Base-by-base conservation (phyloP, 2,888 invertebrate species). In the Hipparchia semele region DNA sequence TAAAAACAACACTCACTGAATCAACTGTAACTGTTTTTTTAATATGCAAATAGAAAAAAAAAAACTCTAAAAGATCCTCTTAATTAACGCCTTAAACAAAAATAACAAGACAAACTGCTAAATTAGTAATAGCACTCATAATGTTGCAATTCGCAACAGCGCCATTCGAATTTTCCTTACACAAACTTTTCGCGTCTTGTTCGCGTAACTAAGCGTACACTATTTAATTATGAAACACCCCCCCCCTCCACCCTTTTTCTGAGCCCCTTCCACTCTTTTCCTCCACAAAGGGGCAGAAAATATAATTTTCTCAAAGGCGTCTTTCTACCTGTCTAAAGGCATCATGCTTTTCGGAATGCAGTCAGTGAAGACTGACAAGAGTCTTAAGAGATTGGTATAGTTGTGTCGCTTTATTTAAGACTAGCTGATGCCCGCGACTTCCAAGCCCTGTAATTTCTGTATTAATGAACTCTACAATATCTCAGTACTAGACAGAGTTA, bases 221-320 rank as follows among this genome's bases (percentile, higher is more conserved):
- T 90, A 89, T 90, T 89, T 90, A 88, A 90, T 90, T 89, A 90
- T 87, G 84, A 80, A 84, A 80, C 86, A 74, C 81, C 81, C 83
- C 76, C 79, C 80, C 81, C 79, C 78, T 75, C n/a, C 61, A 51
- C 73, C 70, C 75, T 59, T 81, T 76, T 78, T 73, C 78, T 71
- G 76, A 76, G 75, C 45, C 56, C 66, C 33, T 33, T 39, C 64
- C 53, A 53, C 82, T 80, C 78, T 78, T 75, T 71, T 75, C 77
- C 72, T 76, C 77, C 76, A 80, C 78, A 79, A 81, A 78, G 80
- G 80, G 80, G 80, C 75, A 77, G 79, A 77, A 81, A 82, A 81
- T 82, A 83, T 82, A 73, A 82, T 83, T 83, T 82, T 80, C 81
- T 84, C 81, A 82, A 81, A 85, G 82, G 83, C 72, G 83, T 82